A percentile compares a stretch with the other conserved stretches of the same genome.
Conservation (phyloP, 2,888 invertebrate species). For the Escarpia spicata region DNA sequence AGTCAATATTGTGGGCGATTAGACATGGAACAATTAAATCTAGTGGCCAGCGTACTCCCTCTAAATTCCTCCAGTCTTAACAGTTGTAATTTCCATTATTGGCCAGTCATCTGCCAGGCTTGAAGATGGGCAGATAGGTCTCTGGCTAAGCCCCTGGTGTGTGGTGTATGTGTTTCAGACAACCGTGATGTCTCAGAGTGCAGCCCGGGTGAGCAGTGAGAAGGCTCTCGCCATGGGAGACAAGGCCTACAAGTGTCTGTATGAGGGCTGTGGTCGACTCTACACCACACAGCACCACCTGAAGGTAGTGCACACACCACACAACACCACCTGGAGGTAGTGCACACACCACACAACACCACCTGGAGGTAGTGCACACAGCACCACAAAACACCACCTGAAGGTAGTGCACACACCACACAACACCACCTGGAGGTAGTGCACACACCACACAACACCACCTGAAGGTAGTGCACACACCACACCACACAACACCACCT, state of each 20-base stretch:
- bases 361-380: conserved; percentile 51
- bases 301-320: conserved; percentile 56
- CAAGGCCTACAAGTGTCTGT: conserved; percentile 62
- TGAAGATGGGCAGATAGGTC: neutral
- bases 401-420: no score
- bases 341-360: neutral
- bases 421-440: no score
- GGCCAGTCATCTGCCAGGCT: no score
- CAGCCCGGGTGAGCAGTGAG: conserved; percentile 22
- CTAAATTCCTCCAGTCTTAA: no score
- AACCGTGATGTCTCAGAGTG: neutral
- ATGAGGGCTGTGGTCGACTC: conserved; percentile 62
- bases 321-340: conserved; percentile 52
- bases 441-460: no score
- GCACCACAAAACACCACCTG: no score
- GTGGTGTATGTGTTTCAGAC: neutral
- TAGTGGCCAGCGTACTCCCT: no score
- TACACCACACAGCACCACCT: conserved; percentile 67
- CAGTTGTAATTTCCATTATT: no score
- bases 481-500: no score
- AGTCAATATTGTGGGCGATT: no score
- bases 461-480: no score
- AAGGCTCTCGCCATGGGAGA: conserved; percentile 44
- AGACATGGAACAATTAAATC: no score
- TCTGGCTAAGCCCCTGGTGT: neutral